Evolutionary conservation across 1,140 invertebrate genomes (phyloP), one percentile per base, ranked within the genome.

Genomic region (Lordiphosa collinella): DNA sequence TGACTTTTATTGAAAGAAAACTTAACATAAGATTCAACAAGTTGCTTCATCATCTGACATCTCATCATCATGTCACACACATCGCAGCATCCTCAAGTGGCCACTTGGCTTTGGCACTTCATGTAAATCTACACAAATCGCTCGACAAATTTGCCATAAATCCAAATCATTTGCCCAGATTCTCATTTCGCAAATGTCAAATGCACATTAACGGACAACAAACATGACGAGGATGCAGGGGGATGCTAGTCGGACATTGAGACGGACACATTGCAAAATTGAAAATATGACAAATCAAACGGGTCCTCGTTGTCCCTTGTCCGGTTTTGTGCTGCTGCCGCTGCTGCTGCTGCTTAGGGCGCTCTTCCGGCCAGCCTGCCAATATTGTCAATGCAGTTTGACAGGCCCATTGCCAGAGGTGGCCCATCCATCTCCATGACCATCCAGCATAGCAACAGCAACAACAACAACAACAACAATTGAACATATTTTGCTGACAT

Each of bases 401-500:
- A 73, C 74, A 78, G 70, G 36, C 38, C 32, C 40, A 10, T 22
- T 10, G 25, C 32, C 11, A 22, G 47, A 55, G 43, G 46, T 62
- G 59, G 58, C 59, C 69, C 37, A 61, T 75, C 71, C 66, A 61
- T 60, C 60, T 66, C 46, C 55, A 64, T 66, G 40, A 50, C 34
- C 48, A 50, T 35, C 25, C 40, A 36, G 41, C n/a, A n/a, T n/a
- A n/a, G n/a, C n/a, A n/a, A n/a, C n/a, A n/a, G n/a, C n/a, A 36
- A 11, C 54, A 32, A 50, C 12, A 41, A 41, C 18, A 43, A 44
- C 40, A 43, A 78, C 75, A 74, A 80, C 76, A 79, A 79, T 75
- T 53, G 67, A 86, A 87, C 85, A 87, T 78, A 87, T 87, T 87
- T 87, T 66, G 79, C 72, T 87, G 85, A 87, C 85, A 85, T 86